Evolutionary conservation across 2,797 vertebrate species (phyloP).

Genomic region (Sarcophilus harrisii): DNA sequence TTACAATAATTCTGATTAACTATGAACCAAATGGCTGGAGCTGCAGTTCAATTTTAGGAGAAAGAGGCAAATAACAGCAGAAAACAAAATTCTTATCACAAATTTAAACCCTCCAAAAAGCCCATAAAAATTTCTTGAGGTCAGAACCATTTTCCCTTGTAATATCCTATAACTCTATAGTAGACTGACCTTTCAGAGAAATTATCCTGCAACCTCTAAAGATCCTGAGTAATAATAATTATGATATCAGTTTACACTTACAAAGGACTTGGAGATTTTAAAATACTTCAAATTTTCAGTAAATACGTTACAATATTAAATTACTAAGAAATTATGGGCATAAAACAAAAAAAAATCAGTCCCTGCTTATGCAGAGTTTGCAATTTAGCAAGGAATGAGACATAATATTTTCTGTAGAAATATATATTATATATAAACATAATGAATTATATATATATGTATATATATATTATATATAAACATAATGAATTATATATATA

Average conservation of each 20-base stretch:
- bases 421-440: no score
- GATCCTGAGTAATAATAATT: neutral
- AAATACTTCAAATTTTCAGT: neutral
- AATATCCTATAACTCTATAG: neutral
- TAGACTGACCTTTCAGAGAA: neutral
- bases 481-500: no score
- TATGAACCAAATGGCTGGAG: neutral
- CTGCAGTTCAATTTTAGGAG: neutral
- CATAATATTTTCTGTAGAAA: neutral
- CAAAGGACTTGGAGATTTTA: neutral
- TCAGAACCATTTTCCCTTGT: neutral
- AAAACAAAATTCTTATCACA: slow-evolving; percentile 13
- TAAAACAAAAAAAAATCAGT: neutral
- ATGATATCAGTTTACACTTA: neutral
- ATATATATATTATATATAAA: no score
- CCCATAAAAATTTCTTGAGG: neutral
- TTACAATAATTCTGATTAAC: neutral
- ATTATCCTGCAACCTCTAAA: neutral
- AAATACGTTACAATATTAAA: neutral
- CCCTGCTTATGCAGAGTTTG: neutral
- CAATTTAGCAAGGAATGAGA: neutral
- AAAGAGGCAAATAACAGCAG: slow-evolving; percentile 23
- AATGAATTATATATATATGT: no score
- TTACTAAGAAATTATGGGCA: neutral
- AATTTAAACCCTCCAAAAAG: neutral